Percentiles rank a stretch among this genome's conserved stretches.
Conservation (phyloP, 1,140 invertebrate genomes). For the Pogonomyrmex barbatus region DNA sequence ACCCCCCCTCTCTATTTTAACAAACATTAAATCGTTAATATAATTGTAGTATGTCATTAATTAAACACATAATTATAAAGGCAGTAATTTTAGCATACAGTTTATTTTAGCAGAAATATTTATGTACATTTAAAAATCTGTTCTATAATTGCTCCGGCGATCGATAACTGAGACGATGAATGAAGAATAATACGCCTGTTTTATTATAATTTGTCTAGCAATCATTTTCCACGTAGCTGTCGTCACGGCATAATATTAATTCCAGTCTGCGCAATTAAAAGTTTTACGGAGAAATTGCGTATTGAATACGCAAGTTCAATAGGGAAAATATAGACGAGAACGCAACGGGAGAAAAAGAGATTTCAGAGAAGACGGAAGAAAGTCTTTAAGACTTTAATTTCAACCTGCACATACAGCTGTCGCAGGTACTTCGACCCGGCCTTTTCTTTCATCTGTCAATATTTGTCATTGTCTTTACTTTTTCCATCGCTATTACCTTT, state of each 20-base stretch:
- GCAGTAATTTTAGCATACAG: neutral
- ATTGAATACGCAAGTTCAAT: conserved; percentile 52
- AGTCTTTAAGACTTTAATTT: conserved; percentile 48
- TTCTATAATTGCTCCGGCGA: neutral
- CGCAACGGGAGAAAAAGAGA: neutral
- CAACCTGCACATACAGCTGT: conserved; percentile 39
- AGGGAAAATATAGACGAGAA: conserved; percentile 4
- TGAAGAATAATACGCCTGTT: conserved; percentile 13
- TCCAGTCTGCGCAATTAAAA: conserved; percentile 50
- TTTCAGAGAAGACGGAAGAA: neutral
- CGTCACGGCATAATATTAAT: conserved; percentile 40
- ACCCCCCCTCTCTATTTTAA: neutral
- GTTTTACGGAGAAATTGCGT: conserved; percentile 45
- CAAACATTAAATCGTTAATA: neutral
- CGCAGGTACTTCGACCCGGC: conserved; percentile 7
- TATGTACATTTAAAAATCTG: neutral
- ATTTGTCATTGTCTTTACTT: conserved; percentile 58
- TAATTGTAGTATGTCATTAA: neutral
- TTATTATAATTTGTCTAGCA: conserved; percentile 43
- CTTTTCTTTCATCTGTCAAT: conserved; percentile 66
- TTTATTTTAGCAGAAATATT: conserved; percentile 14
- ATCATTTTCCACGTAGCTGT: conserved; percentile 29
- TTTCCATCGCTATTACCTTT: conserved; percentile 2
- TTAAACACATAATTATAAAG: neutral
- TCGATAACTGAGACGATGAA: conserved; percentile 38